Base-by-base conservation (phyloP, 2,113 vertebrate species). In the Labrus mixtus region DNA sequence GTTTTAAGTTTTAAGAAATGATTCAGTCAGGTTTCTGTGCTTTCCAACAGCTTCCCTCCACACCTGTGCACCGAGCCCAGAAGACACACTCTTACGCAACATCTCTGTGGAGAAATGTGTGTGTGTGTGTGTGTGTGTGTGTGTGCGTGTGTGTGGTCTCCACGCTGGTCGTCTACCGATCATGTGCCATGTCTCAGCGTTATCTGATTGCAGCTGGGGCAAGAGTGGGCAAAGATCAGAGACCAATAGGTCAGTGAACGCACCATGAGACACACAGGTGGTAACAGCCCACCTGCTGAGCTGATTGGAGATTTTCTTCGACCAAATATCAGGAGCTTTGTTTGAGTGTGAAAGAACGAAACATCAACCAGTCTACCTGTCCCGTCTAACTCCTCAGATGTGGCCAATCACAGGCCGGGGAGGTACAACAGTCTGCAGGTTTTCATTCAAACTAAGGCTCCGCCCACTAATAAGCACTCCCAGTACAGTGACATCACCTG, bases 51-150 rank as follows among this genome's bases (percentile, higher is more conserved):
- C 11, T 17, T 41, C 15, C 23, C 15, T 17, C 20, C 23, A 1
- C 3, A 48, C n/a, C 25, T 25, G 25, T 46, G n/a, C 20, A 63
- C 8, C 23, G n/a, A n/a, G 4, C 7, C 3, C 12, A 13, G n/a
- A 6, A 8, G 67, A 63, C 58, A 56, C 66, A 63, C 41, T 63
- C 58, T 54, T 53, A 20, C 74, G 48, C 37, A 81, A 54, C 10
- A 8, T 39, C 10, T n/a, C 22, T 56, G 3, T 22, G 0, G 25
- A 25, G 25, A 25, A 25, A 1, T 6, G 13, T 23, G 36, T 57
- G 50, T 22, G 51, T 19, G 7, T 43, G 6, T 7, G 17, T 4
- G 53, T n/a, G 0, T 6, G 13, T 22, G 33, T 64, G 50, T 22
- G 51, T 13, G 10, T 43, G 10, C 8, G 19, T 4, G 53, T 33